Evolutionary conservation across 2,888 invertebrate genomes (phyloP).

Genomic region (Clunio marinus): DNA sequence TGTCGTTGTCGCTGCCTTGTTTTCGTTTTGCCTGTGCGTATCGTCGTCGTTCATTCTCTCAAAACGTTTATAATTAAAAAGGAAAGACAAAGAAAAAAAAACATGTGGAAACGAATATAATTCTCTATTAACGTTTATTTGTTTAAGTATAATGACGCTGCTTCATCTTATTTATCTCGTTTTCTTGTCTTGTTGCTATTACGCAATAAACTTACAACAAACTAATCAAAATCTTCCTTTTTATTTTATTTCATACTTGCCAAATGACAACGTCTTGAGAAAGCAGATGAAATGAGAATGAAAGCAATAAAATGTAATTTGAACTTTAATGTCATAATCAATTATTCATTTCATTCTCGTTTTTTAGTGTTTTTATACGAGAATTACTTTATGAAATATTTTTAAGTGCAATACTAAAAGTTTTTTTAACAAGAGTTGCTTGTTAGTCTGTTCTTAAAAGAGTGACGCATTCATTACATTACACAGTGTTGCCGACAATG

Average conservation of each 20-base stretch:
- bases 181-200: background rate
- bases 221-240: conserved; percentile 9
- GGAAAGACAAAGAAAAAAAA: too few relatives aligned
- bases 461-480: too few relatives aligned
- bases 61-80: background rate
- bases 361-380: too few relatives aligned
- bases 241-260: background rate
- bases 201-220: conserved; percentile 9
- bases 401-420: too few relatives aligned
- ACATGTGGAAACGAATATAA: conserved; percentile 20
- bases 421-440: too few relatives aligned
- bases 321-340: conserved; percentile 27
- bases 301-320: conserved; percentile 30
- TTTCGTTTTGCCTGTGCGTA: background rate
- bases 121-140: conserved; percentile 21
- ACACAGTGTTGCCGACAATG: too few relatives aligned
- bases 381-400: too few relatives aligned
- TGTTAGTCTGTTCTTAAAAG: too few relatives aligned
- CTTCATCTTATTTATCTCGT: background rate
- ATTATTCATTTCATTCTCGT: conserved; percentile 11
- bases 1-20: background rate
- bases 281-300: background rate
- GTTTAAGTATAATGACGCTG: background rate
- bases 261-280: background rate
- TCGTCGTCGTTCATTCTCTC: too few relatives aligned